phyloP scores from a whole-genome alignment of 2,113 vertebrate genomes.

The Prinia subflava region DNA sequence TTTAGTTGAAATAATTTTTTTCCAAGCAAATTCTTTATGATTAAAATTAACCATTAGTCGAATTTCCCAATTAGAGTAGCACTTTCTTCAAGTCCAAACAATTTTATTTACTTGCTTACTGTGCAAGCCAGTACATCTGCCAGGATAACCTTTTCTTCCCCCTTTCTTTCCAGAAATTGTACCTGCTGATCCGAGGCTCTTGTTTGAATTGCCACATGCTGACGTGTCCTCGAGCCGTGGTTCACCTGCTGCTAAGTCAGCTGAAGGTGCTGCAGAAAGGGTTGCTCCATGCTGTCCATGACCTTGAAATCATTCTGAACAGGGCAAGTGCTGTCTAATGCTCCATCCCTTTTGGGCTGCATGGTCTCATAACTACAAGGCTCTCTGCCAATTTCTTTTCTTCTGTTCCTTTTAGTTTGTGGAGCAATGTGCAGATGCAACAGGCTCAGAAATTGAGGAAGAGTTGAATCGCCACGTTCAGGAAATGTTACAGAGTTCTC shows the following conservation, averaged over 20 bases:
- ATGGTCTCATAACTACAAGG: neutral
- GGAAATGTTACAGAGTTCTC: slow-evolving; percentile 63
- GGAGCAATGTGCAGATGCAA: slow-evolving; percentile 76
- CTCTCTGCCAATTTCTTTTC: neutral
- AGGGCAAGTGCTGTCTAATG: slow-evolving; percentile 70
- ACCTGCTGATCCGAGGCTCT: slow-evolving; percentile 86
- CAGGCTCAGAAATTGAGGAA: slow-evolving; percentile 79
- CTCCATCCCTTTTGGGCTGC: neutral
- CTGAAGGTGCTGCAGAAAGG: slow-evolving; percentile 85
- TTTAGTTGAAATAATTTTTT: neutral
- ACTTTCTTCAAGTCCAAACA: neutral
- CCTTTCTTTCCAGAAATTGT: slow-evolving; percentile 75
- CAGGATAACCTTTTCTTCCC: neutral
- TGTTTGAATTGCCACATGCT: slow-evolving; percentile 87
- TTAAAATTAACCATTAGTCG: neutral
- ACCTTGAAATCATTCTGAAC: slow-evolving; percentile 78
- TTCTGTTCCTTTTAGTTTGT: slow-evolving; percentile 73
- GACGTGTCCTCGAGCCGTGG: slow-evolving; percentile 80
- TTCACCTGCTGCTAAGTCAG: slow-evolving; percentile 87
- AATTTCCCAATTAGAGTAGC: neutral
- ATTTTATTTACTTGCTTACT: neutral
- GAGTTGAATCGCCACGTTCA: slow-evolving; percentile 74
- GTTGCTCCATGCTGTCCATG: slow-evolving; percentile 81
- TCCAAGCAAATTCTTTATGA: neutral
- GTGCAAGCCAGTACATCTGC: neutral